These are phyloP conservation scores for Brachionichthys hirsutus DNA, from an alignment of 2,113 vertebrate genomes.

Conservation along the genomic window DNA sequence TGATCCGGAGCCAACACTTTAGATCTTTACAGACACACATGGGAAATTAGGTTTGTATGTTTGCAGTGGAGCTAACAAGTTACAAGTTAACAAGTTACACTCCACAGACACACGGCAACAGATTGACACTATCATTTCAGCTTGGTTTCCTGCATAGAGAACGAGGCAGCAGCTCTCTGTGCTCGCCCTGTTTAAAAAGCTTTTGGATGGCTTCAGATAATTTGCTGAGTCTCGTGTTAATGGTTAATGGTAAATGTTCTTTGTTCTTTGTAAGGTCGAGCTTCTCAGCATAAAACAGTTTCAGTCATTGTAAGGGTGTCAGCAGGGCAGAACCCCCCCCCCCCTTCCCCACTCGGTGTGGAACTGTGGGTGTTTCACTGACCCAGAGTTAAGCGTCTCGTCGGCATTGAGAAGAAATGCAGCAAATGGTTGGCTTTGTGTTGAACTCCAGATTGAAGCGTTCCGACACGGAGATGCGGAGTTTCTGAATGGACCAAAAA, in stretches of 20 bases:
- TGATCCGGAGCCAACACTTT: not conserved
- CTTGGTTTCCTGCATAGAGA: not conserved
- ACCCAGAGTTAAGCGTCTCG: constrained; percentile 50
- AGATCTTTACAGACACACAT: constrained; percentile 2
- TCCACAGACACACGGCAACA: constrained; percentile 6
- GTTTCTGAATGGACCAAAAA: constrained; percentile 40
- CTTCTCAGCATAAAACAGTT: not conserved
- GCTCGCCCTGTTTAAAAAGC: constrained; percentile 4
- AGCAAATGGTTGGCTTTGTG: constrained; percentile 11
- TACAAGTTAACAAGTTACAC: not conserved
- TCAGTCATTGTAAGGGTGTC: constrained; percentile 12
- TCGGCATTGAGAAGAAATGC: constrained; percentile 45
- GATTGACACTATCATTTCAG: constrained; percentile 4
- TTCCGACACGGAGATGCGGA: constrained; percentile 35
- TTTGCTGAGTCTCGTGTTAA: constrained; percentile 16
- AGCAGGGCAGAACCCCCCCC: not conserved
- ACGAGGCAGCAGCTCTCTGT: not conserved
- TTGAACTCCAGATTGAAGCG: constrained; percentile 16
- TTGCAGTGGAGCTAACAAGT: not conserved
- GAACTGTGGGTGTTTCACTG: constrained; percentile 24
- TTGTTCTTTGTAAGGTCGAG: constrained; percentile 5
- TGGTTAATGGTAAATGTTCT: not conserved
- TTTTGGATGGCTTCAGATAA: constrained; percentile 21
- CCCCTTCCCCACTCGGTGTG: not conserved
- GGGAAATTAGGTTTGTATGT: constrained; percentile 20